Evolutionary conservation across 2,113 vertebrate species (phyloP), one percentile per base, ranked within the genome.

Genomic region (Archocentrus centrarchus): DNA sequence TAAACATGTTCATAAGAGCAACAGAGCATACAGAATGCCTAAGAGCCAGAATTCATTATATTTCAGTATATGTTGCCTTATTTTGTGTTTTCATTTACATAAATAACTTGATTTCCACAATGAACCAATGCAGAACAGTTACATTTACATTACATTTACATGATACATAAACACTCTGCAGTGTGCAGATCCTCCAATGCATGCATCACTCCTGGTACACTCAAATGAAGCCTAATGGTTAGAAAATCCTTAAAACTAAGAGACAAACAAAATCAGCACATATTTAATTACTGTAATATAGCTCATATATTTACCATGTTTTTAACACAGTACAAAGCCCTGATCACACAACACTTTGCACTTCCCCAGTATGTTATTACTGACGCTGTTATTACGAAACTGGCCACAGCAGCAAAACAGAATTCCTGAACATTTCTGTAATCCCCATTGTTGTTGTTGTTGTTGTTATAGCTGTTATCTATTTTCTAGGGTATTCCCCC

Each of bases 371-470:
- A 1, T 1, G 5, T 68, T 18, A 68, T 6, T 11, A 11, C 3
- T 5, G 41, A 18, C 0, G 1, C 41, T 50, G 41, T 47, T 68
- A 68, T 50, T 27, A 10, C 10, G 1, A 11, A 39, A 9, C 8
- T 8, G 37, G 8, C 37, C 37, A 39, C 37, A 39, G 37, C 9
- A 39, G 8, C 14, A 47, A 68, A 70, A 7, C 15, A 30, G 41
- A 70, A 3, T 70, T 50, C 24, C 64, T 50, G 24, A 70, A 50
- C 22, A 66, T 66, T 66, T 66, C 41, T 68, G 64, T 9, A 70
- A 18, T 17, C 24, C 10, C 22, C 47, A 22, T 24, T 50, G 22
- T 20, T 30, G 64, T 7, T 68, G 64, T 68, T 68, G 27, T 18
- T 47, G 22, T 41, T 27, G 5, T 18, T 50, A 20, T 24, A 70